phyloP scores from a whole-genome alignment of 2,888 invertebrate genomes.

The Xanthostigma xanthostigma region DNA sequence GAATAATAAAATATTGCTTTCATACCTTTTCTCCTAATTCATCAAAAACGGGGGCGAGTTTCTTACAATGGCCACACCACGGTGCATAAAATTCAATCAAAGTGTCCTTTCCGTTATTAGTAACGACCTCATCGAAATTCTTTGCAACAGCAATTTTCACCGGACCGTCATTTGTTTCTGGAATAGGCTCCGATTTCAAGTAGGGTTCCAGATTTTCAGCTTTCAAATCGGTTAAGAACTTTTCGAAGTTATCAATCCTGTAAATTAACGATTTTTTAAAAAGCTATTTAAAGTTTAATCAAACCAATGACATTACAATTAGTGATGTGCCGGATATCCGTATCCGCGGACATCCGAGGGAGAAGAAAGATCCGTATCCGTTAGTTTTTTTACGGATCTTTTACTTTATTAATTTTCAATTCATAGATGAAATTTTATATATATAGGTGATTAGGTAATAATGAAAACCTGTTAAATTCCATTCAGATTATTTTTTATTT shows the following conservation, averaged over 20 bases:
- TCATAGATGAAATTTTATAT: too few species aligned
- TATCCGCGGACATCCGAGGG: too few species aligned
- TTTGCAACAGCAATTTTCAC: constrained; percentile 88
- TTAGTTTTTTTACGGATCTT: too few species aligned
- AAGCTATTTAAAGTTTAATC: constrained; percentile 1
- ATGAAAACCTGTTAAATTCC: too few species aligned
- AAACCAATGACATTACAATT: not conserved
- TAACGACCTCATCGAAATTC: constrained; percentile 91
- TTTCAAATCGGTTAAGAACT: constrained; percentile 71
- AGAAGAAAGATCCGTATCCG: too few species aligned
- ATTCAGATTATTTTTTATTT: too few species aligned
- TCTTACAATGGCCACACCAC: constrained; percentile 99
- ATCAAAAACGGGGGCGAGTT: constrained; percentile 82
- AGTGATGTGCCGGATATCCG: too few species aligned
- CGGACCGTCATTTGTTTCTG: constrained; percentile 67
- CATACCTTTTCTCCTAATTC: constrained; percentile 75
- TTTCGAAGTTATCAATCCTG: constrained; percentile 68
- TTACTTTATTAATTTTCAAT: too few species aligned
- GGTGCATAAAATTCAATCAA: constrained; percentile 98
- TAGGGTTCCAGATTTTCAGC: constrained; percentile 77
- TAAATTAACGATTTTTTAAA: constrained; percentile 14
- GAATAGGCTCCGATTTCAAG: constrained; percentile 88
- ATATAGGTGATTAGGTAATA: too few species aligned
- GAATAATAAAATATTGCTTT: not conserved
- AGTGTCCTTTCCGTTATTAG: constrained; percentile 81